These are phyloP conservation scores for Virgularia gustaviana DNA, from an alignment of 92 coral and sea anemone species.

Conservation along the genomic window DNA sequence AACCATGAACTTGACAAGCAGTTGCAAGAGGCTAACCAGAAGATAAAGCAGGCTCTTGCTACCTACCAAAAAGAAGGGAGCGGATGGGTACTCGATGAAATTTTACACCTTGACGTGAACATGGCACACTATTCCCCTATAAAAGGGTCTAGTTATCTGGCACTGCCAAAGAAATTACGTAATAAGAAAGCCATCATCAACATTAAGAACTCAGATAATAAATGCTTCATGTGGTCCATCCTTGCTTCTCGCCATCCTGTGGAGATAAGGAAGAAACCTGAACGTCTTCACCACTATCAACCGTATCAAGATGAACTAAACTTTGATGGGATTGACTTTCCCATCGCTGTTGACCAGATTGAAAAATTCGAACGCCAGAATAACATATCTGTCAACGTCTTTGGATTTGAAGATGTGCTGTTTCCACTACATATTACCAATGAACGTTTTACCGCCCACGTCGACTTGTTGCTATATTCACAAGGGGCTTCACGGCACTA, in stretches of 20 bases:
- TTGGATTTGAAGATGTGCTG: slow-evolving; percentile 43
- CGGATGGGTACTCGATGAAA: slow-evolving; percentile 49
- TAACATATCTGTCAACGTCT: slow-evolving; percentile 25
- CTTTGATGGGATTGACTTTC: slow-evolving; percentile 41
- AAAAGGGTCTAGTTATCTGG: slow-evolving; percentile 43
- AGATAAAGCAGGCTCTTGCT: slow-evolving; percentile 11
- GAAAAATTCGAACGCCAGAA: slow-evolving; percentile 45
- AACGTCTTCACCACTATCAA: slow-evolving; percentile 33
- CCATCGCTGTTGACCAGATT: slow-evolving; percentile 39
- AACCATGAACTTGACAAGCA: slow-evolving; percentile 28
- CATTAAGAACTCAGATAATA: slow-evolving; percentile 42
- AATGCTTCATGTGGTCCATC: slow-evolving; percentile 48
- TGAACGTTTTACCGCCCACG: slow-evolving; percentile 10
- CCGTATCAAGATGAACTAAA: slow-evolving; percentile 34
- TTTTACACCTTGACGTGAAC: slow-evolving; percentile 29
- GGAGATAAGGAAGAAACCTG: not conserved
- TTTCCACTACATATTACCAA: too few species aligned
- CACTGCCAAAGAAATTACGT: slow-evolving; percentile 34
- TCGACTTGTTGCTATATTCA: slow-evolving; percentile 13
- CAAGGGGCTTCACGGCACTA: slow-evolving; percentile 8
- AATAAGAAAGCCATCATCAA: slow-evolving; percentile 58
- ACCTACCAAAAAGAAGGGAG: slow-evolving; percentile 55
- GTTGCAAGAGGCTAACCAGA: slow-evolving; percentile 21
- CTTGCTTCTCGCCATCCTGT: slow-evolving; percentile 49
- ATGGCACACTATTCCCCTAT: slow-evolving; percentile 48